phyloP scores from a whole-genome alignment of 2,797 vertebrate species.

The Tragopan temminckii region DNA sequence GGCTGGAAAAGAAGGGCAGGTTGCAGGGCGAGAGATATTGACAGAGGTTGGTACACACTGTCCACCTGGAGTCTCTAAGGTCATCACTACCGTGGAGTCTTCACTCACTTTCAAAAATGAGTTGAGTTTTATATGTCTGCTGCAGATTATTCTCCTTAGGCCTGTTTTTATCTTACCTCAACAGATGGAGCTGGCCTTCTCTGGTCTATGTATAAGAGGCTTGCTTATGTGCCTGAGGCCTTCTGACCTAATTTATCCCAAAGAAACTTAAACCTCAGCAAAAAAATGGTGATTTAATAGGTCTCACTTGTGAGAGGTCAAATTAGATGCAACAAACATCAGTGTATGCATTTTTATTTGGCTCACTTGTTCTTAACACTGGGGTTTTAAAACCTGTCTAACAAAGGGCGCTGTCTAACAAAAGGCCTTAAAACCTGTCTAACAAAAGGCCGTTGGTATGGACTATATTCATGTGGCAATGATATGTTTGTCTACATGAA shows the following conservation, averaged over 20 bases:
- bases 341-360: not conserved
- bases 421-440: not conserved
- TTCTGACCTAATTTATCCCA: slow-evolving; percentile 44
- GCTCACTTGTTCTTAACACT: not conserved
- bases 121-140: not conserved
- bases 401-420: not conserved
- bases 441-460: not conserved
- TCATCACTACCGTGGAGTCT: not conserved
- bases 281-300: not conserved
- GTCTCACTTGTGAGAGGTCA: not conserved
- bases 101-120: not conserved
- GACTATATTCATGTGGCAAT: not conserved
- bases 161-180: not conserved
- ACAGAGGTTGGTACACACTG: not conserved
- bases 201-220: not conserved
- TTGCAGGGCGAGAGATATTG: not conserved
- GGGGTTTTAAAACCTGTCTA: not conserved
- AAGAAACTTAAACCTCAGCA: slow-evolving; percentile 1
- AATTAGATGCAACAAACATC: not conserved
- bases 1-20: not conserved
- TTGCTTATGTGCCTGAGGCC: slow-evolving; percentile 24
- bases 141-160: not conserved
- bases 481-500: not conserved
- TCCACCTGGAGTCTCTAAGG: not conserved
- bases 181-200: not conserved